phyloP scores from a whole-genome alignment of 2,888 invertebrate genomes.

The Thera britannica region DNA sequence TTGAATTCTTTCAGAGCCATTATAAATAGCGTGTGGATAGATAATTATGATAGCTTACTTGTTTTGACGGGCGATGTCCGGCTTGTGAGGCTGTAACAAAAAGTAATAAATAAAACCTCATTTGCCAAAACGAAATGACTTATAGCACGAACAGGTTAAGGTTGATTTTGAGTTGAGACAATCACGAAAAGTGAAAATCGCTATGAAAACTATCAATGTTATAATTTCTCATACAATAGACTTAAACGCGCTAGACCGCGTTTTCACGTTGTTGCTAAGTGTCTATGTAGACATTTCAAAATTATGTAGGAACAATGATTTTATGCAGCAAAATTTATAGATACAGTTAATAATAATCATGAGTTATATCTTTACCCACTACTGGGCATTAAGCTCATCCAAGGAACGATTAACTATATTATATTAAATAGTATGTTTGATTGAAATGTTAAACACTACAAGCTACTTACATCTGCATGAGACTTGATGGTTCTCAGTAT shows the following conservation, averaged over 20 bases:
- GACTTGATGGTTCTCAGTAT: constrained; percentile 48
- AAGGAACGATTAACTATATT: too few species aligned
- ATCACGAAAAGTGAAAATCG: constrained; percentile 1
- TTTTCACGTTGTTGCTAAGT: background rate
- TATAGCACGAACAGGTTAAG: background rate
- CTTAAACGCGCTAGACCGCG: constrained; percentile 19
- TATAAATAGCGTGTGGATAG: constrained; percentile 8
- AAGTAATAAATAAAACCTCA: constrained; percentile 2
- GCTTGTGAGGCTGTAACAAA: constrained; percentile 48
- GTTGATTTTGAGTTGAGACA: background rate
- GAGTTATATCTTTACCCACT: too few species aligned
- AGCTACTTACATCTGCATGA: constrained; percentile 45
- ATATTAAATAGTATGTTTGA: too few species aligned
- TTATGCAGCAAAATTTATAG: too few species aligned
- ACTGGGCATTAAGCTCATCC: too few species aligned
- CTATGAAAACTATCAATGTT: background rate
- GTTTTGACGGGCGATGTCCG: constrained; percentile 56
- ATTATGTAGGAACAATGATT: too few species aligned
- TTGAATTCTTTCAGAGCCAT: constrained; percentile 7
- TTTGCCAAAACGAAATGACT: background rate
- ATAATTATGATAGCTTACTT: constrained; percentile 45
- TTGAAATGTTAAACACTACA: too few species aligned
- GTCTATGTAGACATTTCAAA: background rate
- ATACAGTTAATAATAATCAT: too few species aligned
- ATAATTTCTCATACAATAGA: constrained; percentile 10